Conservation (phyloP, 2,113 vertebrate species). For the Sebastes fasciatus region DNA sequence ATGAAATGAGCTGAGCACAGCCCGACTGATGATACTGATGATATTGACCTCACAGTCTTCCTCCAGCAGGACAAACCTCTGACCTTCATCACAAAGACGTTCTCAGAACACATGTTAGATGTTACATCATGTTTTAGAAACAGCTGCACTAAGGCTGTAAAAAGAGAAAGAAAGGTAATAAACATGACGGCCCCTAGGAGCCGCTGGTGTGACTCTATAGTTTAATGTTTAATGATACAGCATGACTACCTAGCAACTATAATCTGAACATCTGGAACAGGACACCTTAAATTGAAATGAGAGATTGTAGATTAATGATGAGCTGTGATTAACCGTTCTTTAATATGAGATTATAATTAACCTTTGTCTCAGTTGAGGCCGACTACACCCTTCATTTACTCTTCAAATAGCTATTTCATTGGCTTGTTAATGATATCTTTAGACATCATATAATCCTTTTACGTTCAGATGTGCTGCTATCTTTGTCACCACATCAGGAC, state of each 20-base stretch:
- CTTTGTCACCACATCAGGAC: conserved; percentile 3
- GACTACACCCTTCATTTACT: conserved; percentile 2
- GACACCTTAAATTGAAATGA: background rate
- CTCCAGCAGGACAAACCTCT: no score
- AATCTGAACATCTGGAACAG: conserved; percentile 11
- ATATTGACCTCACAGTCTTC: no score
- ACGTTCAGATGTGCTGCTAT: background rate
- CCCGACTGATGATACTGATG: no score
- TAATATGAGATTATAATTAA: conserved; percentile 7
- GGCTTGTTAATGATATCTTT: conserved; percentile 3
- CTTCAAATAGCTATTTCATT: conserved; percentile 1
- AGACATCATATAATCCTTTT: conserved; percentile 5
- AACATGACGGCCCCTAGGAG: background rate
- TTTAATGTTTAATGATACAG: conserved; percentile 22
- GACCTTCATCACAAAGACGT: no score
- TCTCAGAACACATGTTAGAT: no score
- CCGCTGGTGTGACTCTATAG: background rate
- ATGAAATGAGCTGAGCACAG: no score
- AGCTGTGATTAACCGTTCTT: background rate
- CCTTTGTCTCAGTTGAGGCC: background rate
- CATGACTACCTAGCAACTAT: background rate
- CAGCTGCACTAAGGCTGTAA: background rate
- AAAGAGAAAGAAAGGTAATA: background rate
- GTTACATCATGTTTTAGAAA: no score
- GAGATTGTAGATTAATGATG: background rate